Base-by-base conservation (phyloP, 1,140 invertebrate species). In the Aleiodes sp. region DNA sequence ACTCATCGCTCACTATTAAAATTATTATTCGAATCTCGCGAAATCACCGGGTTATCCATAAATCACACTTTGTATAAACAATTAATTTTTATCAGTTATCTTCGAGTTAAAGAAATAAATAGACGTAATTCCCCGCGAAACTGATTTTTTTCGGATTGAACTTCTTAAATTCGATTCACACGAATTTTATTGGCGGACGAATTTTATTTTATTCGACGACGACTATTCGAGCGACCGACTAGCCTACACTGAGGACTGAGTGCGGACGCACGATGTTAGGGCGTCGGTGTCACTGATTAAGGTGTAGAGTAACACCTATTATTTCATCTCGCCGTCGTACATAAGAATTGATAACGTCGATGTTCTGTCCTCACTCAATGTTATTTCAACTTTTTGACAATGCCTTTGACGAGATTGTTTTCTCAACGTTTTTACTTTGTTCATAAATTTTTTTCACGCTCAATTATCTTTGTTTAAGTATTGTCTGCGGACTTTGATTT, bases 181-280 rank as follows among this genome's bases (percentile, higher is more conserved):
- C n/a, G n/a, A 43, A n/a, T 41, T 8, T 12, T 41, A 41, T 16
- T 7, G 19, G 14, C n/a, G n/a, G n/a, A n/a, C n/a, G n/a, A n/a
- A n/a, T n/a, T n/a, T n/a, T n/a, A n/a, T n/a, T 59, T 1, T 56
- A 8, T 56, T 57, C 57, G 43, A 65, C 73, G 76, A 79, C 73
- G 70, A 76, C 74, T 74, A 78, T 68, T 72, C 68, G 76, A 72
- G 78, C 81, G 81, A 78, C 84, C 84, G 84, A 83, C 84, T 86
- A 86, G 83, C 79, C 83, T 85, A 80, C 84, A 86, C 84, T 86
- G 84, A 85, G 82, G 81, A 82, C 83, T 86, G 82, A 86, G 84
- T 75, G 73, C 84, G 84, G 84, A 82, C 79, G 78, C 76, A 73
- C 77, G 62, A 77, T 78, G 68, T 80, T 73, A 79, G 73, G 69